phyloP scores from a whole-genome alignment of 1,140 invertebrate species.

The Druon quercuslanigerum region DNA sequence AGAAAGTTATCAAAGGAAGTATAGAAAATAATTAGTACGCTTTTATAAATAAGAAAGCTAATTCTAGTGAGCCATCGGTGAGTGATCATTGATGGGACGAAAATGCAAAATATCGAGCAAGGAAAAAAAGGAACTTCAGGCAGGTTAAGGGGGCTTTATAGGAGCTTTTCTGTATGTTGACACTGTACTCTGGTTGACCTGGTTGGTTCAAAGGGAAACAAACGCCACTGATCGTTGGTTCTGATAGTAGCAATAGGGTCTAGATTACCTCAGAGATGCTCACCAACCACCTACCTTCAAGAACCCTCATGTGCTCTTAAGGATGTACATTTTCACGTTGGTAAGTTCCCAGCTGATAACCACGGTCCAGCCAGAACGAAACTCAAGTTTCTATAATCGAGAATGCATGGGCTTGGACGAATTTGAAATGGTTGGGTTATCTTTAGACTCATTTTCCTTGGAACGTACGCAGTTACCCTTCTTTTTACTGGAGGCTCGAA shows the following conservation, averaged over 20 bases:
- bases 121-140: slow-evolving; percentile 44
- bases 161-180: slow-evolving; percentile 62
- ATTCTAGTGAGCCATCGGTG: no score
- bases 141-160: slow-evolving; percentile 57
- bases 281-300: slow-evolving; percentile 40
- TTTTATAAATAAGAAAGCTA: no score
- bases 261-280: slow-evolving; percentile 65
- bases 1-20: no score
- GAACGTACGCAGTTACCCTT: no score
- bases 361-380: background rate
- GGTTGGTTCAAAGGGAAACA: slow-evolving; percentile 64
- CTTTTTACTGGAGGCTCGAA: no score
- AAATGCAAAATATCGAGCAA: slow-evolving; percentile 33
- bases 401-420: slow-evolving; percentile 55
- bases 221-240: slow-evolving; percentile 57
- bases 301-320: background rate
- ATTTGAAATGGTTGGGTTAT: slow-evolving; percentile 48
- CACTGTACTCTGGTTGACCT: slow-evolving; percentile 62
- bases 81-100: no score
- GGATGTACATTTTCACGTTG: slow-evolving; percentile 17
- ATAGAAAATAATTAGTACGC: no score
- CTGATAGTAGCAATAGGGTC: slow-evolving; percentile 65
- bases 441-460: slow-evolving; percentile 39
- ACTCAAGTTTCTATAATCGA: slow-evolving; percentile 48
- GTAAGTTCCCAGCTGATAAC: background rate